Conservation (phyloP, 2,113 vertebrate species). For the Eretmochelys imbricata region DNA sequence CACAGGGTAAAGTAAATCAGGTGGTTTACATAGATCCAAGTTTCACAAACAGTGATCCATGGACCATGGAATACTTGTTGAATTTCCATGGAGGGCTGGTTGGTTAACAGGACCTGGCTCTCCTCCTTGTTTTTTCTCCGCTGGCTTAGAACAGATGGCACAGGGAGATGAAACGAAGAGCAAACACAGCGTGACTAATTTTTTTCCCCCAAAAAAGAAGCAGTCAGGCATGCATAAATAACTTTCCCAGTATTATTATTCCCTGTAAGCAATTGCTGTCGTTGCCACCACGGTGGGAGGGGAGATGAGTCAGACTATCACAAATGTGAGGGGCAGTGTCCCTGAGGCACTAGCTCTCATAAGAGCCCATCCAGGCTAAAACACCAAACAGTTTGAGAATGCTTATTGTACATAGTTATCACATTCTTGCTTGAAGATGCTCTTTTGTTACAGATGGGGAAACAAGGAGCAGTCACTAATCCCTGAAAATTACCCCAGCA, state of each 20-base stretch:
- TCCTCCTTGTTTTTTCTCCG: neutral
- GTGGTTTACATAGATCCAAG: neutral
- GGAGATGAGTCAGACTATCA: neutral
- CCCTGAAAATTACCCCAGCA: neutral
- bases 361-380: neutral
- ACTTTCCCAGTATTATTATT: conserved; percentile 25
- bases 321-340: neutral
- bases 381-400: fast-evolving
- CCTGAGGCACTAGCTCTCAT: neutral
- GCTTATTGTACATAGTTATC: fast-evolving
- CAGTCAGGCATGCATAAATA: conserved; percentile 42
- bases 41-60: neutral
- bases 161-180: conserved; percentile 38
- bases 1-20: neutral
- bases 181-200: conserved; percentile 38
- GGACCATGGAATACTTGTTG: neutral
- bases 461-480: neutral
- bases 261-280: neutral
- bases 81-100: neutral
- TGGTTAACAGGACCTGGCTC: neutral
- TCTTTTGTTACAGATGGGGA: conserved; percentile 16
- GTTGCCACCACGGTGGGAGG: neutral
- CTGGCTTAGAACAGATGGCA: conserved; percentile 57
- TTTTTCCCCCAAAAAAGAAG: neutral
- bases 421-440: neutral